phyloP scores from a whole-genome alignment of 2,888 invertebrate species.

The Platycnemis pennipes region DNA sequence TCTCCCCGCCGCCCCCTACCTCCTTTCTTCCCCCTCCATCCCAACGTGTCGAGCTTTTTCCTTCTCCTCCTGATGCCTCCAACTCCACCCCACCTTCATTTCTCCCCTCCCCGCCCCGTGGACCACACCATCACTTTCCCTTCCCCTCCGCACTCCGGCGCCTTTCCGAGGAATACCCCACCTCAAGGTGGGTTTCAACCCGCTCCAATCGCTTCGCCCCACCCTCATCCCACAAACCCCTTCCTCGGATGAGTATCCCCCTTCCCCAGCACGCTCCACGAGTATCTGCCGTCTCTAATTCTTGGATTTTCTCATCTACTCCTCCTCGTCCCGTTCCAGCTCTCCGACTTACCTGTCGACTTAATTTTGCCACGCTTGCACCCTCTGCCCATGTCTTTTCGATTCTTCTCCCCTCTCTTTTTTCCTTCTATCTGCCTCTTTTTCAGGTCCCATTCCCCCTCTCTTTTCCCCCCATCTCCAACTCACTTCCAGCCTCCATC shows the following conservation, averaged over 20 bases:
- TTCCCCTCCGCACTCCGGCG: neutral
- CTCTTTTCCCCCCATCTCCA: neutral
- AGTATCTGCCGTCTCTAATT: neutral
- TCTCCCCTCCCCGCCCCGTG: neutral
- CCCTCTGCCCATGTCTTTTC: neutral
- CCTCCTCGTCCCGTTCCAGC: neutral
- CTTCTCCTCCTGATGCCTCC: neutral
- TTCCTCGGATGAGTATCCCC: neutral
- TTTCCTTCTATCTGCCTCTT: neutral
- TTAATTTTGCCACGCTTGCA: neutral
- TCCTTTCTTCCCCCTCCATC: neutral
- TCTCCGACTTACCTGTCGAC: neutral
- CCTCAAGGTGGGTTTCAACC: neutral
- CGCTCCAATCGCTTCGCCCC: neutral
- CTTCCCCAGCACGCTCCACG: neutral
- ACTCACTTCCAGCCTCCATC: neutral
- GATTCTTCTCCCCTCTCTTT: neutral
- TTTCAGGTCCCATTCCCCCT: neutral
- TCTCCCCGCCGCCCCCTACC: neutral
- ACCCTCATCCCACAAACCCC: neutral
- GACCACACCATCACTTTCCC: neutral
- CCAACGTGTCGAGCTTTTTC: neutral
- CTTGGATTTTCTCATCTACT: neutral
- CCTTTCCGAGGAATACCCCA: constrained; percentile 2
- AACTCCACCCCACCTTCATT: neutral